Evolutionary conservation across 1,140 invertebrate species (phyloP).

Genomic region (Formica selysi): DNA sequence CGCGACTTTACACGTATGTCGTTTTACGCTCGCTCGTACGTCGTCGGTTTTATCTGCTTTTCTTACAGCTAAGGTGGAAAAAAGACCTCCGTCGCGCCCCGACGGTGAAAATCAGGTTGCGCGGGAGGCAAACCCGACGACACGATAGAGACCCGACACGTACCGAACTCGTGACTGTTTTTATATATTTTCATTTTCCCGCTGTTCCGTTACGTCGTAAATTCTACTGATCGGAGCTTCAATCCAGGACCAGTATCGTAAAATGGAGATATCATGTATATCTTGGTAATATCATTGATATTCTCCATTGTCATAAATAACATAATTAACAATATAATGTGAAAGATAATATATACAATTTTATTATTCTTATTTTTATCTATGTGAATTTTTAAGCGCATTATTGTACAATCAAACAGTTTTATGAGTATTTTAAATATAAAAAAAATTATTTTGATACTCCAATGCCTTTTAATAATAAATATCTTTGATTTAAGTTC

Average conservation of each 20-base stretch:
- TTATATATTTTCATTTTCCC: constrained; percentile 57
- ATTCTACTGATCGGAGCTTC: constrained; percentile 23
- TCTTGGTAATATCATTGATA: background rate
- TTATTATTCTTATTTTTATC: background rate
- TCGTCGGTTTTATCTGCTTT: constrained; percentile 57
- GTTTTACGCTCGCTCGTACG: constrained; percentile 42
- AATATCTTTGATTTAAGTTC: background rate
- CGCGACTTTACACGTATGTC: constrained; percentile 6
- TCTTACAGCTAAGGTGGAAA: constrained; percentile 46
- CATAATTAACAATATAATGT: background rate
- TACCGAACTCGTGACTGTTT: constrained; percentile 46
- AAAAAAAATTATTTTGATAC: background rate
- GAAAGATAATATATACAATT: background rate
- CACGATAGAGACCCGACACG: constrained; percentile 41
- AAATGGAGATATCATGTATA: background rate
- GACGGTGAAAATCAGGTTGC: constrained; percentile 42
- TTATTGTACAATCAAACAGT: background rate
- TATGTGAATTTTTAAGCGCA: background rate
- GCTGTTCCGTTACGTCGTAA: constrained; percentile 29
- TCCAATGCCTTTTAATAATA: background rate
- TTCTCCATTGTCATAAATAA: background rate
- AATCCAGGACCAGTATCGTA: constrained; percentile 8
- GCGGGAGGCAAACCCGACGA: constrained; percentile 27
- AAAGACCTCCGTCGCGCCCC: background rate
- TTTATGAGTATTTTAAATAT: background rate